Evolutionary conservation across 2,888 invertebrate genomes (phyloP).

Genomic region (Melikaiella ostensackeni): DNA sequence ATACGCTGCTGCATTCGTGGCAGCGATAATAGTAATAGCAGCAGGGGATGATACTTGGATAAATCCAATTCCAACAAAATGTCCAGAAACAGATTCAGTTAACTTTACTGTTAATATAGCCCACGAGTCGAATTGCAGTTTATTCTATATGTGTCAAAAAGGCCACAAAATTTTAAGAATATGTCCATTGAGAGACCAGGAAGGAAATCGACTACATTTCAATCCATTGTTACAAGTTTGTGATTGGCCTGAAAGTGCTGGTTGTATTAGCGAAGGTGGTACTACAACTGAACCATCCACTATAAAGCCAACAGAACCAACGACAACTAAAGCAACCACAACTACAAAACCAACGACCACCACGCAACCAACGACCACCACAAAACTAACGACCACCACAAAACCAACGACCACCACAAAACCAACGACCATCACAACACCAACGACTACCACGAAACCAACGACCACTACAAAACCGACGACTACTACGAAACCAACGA

Average conservation of each 20-base stretch:
- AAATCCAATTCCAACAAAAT: conserved; percentile 45
- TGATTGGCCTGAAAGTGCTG: conserved; percentile 22
- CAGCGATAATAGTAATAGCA: conserved; percentile 25
- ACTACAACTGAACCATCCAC: too few species aligned
- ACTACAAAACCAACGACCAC: not conserved
- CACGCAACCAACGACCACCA: conserved; percentile 29
- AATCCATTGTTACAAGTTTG: conserved; percentile 29
- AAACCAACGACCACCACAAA: not conserved
- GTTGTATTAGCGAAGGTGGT: not conserved
- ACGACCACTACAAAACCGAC: too few species aligned
- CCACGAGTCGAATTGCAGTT: conserved; percentile 60
- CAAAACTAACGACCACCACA: not conserved
- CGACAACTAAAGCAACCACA: not conserved
- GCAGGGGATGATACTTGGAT: not conserved
- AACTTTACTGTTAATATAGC: conserved; percentile 51
- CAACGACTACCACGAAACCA: not conserved
- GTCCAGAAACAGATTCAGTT: conserved; percentile 53
- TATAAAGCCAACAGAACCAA: too few species aligned
- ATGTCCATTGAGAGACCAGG: conserved; percentile 50
- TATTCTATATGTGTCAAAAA: conserved; percentile 36
- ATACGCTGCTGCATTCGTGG: not conserved
- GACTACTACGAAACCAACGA: too few species aligned
- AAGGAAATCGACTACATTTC: conserved; percentile 52
- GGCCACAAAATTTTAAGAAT: conserved; percentile 48
- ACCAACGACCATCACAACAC: not conserved